Conservation (phyloP, 2,888 invertebrate genomes). For the Oasisia sp. region DNA sequence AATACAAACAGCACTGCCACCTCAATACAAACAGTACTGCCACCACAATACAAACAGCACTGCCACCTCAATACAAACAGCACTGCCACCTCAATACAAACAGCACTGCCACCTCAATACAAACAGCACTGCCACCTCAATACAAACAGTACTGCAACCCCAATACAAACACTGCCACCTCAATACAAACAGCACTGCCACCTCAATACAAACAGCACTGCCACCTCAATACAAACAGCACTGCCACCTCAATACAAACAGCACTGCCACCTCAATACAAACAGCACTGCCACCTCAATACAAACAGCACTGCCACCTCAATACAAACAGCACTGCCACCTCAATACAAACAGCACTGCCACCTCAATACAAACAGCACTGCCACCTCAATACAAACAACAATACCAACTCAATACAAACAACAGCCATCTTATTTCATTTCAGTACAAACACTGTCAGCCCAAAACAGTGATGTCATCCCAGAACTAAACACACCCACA, state of each 20-base stretch:
- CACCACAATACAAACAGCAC: background rate
- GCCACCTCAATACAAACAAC: background rate
- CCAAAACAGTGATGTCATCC: too few species aligned
- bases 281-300: background rate
- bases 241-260: background rate
- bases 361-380: background rate
- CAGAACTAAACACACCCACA: too few species aligned
- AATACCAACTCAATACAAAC: too few species aligned
- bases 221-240: background rate
- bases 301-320: background rate
- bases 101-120: background rate
- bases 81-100: background rate
- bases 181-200: background rate
- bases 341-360: background rate
- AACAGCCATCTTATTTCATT: too few species aligned
- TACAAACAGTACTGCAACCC: background rate
- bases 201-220: background rate
- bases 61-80: background rate
- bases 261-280: background rate
- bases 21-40: background rate
- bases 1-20: background rate
- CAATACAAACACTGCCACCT: background rate
- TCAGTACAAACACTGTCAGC: too few species aligned
- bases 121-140: background rate
- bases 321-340: background rate